These are phyloP conservation scores for Echeneis naucrates DNA, from an alignment of 2,797 vertebrate genomes.

Conservation along the genomic window DNA sequence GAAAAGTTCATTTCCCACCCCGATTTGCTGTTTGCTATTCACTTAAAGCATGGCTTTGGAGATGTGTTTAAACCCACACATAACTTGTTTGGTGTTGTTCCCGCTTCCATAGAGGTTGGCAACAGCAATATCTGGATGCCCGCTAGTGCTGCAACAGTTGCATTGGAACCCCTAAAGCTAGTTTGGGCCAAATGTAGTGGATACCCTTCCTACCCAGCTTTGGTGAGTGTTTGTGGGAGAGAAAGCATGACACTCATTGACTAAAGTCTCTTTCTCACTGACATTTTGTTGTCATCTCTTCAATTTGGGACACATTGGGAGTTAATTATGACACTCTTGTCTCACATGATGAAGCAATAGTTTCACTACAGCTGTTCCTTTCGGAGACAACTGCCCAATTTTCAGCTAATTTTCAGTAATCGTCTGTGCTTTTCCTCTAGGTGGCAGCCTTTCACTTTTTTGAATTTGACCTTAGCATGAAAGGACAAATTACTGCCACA, in stretches of 20 bases:
- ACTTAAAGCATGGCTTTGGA: constrained; percentile 53
- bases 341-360: neutral
- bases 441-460: constrained; percentile 66
- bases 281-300: constrained; percentile 35
- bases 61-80: constrained; percentile 54
- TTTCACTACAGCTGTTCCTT: constrained; percentile 20
- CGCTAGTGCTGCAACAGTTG: constrained; percentile 91
- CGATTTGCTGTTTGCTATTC: constrained; percentile 31
- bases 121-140: constrained; percentile 98
- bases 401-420: constrained; percentile 1
- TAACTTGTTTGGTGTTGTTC: constrained; percentile 81
- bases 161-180: constrained; percentile 97
- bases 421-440: constrained; percentile 55
- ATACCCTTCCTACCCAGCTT: constrained; percentile 97
- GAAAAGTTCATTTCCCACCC: constrained; percentile 44
- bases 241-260: constrained; percentile 62
- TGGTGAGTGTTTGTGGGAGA: constrained; percentile 90
- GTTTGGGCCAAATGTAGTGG: constrained; percentile 99
- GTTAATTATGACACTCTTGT: constrained; percentile 17
- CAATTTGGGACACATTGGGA: constrained; percentile 19
- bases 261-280: constrained; percentile 38
- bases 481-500: constrained; percentile 39
- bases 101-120: constrained; percentile 92
- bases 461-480: constrained; percentile 45
- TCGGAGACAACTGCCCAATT: constrained; percentile 2